Percentiles rank a stretch among this genome's conserved stretches.
These are phyloP conservation scores for Lithosia quadra DNA, from an alignment of 2,888 invertebrate species.

Conservation along the genomic window DNA sequence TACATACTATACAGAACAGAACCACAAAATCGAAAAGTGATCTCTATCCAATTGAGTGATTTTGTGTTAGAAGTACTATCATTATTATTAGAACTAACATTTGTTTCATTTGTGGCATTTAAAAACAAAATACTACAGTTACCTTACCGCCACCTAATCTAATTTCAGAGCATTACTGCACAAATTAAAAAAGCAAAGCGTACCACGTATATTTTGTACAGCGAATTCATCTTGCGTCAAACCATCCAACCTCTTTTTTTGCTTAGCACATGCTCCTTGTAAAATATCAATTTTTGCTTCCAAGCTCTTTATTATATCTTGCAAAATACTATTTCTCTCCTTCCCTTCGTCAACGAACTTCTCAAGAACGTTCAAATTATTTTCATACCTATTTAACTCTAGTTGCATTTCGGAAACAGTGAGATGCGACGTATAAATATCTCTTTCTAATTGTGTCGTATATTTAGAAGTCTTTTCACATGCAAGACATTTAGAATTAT, in stretches of 20 bases:
- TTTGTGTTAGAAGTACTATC: not conserved
- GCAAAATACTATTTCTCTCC: slow-evolving; percentile 61
- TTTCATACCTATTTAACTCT: slow-evolving; percentile 67
- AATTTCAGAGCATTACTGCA: slow-evolving; percentile 12
- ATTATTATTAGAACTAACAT: not conserved
- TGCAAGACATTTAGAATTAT: slow-evolving; percentile 60
- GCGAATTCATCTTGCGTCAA: slow-evolving; percentile 56
- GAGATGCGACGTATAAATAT: slow-evolving; percentile 54
- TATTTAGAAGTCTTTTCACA: slow-evolving; percentile 62
- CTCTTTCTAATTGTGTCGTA: slow-evolving; percentile 63
- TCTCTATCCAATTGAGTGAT: not conserved
- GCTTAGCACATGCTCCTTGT: slow-evolving; percentile 62
- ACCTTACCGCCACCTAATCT: slow-evolving; percentile 4
- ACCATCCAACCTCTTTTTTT: slow-evolving; percentile 58
- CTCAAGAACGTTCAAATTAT: slow-evolving; percentile 65
- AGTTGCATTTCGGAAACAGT: slow-evolving; percentile 60
- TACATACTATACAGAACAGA: not conserved
- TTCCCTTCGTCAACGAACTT: slow-evolving; percentile 63
- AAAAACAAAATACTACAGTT: not conserved
- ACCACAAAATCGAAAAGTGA: not conserved
- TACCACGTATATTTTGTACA: slow-evolving; percentile 63
- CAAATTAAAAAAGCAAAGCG: slow-evolving; percentile 33
- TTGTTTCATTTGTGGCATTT: not conserved
- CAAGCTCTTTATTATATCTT: slow-evolving; percentile 60
- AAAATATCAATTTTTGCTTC: slow-evolving; percentile 61